Base-by-base conservation (phyloP, 2,888 invertebrate genomes). In the Platerodrilus igneus region DNA sequence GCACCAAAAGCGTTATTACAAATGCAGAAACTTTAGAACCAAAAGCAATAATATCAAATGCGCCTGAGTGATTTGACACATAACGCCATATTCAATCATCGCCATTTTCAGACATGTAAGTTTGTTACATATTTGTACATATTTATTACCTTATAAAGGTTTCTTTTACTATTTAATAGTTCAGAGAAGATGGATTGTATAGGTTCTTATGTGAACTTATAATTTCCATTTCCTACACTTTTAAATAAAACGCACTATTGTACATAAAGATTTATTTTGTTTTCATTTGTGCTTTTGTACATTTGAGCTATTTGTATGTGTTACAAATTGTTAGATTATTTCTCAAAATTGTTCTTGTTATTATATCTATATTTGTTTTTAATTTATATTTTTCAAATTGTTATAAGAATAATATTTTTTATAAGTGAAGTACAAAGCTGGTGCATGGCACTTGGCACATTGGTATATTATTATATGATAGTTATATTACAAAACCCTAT, bases 271-370 rank as follows among this genome's bases (percentile, higher is more conserved):
- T 28, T 35, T 30, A 31, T 43, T 41, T 41, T 33, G 37, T 37
- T 45, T 46, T 41, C 36, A 34, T 33, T 44, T 41, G 20, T 26
- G 45, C 40, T 49, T 53, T 45, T 52, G 49, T 50, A 50, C 34
- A 46, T 52, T 47, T 47, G 30, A 43, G 50, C 49, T 47, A 34
- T 37, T 43, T 46, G 37, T 40, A 37, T 39, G 41, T 41, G 34
- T 45, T 41, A 35, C 39, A 40, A 39, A 41, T 45, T 50, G 47
- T 49, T 51, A 45, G 41, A 48, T 44, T 46, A 47, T 50, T 45
- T 59, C 52, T 60, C 58, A 54, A 60, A 63, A 62, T 62, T 64
- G 63, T 64, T 63, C 62, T 64, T 63, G 63, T 66, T 66, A 59
- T n/a, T n/a, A n/a, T n/a, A n/a, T 55, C 45, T 43, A 48, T 53